Percentiles rank a stretch among this genome's conserved stretches.
phyloP scores from a whole-genome alignment of 2,797 vertebrate genomes.

The Mionectes olivaceus region DNA sequence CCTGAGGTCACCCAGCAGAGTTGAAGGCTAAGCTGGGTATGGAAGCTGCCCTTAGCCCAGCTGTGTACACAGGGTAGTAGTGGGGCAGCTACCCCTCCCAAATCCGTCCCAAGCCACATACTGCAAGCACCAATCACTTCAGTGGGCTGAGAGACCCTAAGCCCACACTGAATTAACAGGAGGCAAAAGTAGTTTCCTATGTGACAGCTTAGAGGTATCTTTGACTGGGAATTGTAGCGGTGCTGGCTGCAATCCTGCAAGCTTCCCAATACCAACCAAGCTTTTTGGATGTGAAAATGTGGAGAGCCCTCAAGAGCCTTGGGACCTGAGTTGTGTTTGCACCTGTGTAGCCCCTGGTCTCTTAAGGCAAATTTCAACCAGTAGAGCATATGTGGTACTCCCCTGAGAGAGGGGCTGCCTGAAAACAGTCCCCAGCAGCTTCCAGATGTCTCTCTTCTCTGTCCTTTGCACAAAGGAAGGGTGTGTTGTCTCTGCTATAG shows the following conservation, averaged over 20 bases:
- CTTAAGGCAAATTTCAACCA: not conserved
- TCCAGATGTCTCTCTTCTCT: not conserved
- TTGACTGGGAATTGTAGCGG: not conserved
- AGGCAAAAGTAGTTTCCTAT: not conserved
- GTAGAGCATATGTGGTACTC: not conserved
- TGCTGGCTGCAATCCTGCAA: not conserved
- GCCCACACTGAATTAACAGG: not conserved
- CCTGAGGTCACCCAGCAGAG: not conserved
- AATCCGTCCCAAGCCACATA: not conserved
- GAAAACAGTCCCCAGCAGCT: not conserved
- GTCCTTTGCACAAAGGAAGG: not conserved
- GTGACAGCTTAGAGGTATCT: not conserved
- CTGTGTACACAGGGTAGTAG: not conserved
- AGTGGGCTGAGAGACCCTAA: not conserved
- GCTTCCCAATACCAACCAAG: not conserved
- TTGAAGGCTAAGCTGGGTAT: not conserved
- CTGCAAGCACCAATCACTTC: not conserved
- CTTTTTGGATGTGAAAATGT: not conserved
- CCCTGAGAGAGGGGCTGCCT: not conserved
- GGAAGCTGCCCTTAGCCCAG: not conserved
- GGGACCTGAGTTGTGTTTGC: not conserved
- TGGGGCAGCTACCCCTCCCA: not conserved
- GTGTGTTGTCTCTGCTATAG: not conserved
- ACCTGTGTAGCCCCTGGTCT: not conserved
- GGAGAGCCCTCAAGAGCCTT: not conserved